A percentile compares a stretch with the other conserved stretches of the same genome.
These are phyloP conservation scores for Panagrolaimus sp. DNA, from an alignment of 1,140 invertebrate species.

Conservation along the genomic window DNA sequence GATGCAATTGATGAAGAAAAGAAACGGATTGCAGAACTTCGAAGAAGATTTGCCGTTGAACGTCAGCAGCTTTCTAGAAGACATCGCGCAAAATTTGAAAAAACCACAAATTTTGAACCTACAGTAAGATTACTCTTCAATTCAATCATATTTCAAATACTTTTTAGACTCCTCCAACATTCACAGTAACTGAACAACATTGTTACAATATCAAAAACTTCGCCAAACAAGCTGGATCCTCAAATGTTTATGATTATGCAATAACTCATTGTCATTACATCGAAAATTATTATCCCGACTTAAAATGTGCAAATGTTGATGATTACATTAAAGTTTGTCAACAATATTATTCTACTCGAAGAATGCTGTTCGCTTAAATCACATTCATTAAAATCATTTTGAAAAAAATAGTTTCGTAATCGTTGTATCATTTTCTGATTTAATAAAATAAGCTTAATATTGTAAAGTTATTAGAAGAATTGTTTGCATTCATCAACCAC, in stretches of 20 bases:
- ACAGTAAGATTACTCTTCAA: not conserved
- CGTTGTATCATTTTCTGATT: no score
- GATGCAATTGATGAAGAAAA: conserved; percentile 13
- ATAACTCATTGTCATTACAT: conserved; percentile 2
- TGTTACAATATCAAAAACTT: conserved; percentile 13
- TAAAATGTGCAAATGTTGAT: conserved; percentile 6
- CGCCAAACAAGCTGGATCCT: not conserved
- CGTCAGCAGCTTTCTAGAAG: not conserved
- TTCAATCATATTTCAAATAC: not conserved
- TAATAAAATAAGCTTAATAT: no score
- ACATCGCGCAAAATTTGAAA: not conserved
- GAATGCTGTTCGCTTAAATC: not conserved
- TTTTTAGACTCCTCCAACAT: conserved; percentile 7
- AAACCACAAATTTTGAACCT: not conserved
- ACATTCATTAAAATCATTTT: conserved; percentile 9
- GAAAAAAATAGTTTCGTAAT: no score
- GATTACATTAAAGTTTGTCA: conserved; percentile 17
- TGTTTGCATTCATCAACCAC: no score
- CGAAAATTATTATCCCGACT: conserved; percentile 12
- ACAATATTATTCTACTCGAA: conserved; percentile 7
- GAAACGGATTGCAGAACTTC: not conserved
- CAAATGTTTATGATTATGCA: not conserved
- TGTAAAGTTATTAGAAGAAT: no score
- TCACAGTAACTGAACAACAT: not conserved
- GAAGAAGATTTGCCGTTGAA: not conserved